phyloP scores from a whole-genome alignment of 2,888 invertebrate species.

The Thysanoteuthis rhombus region DNA sequence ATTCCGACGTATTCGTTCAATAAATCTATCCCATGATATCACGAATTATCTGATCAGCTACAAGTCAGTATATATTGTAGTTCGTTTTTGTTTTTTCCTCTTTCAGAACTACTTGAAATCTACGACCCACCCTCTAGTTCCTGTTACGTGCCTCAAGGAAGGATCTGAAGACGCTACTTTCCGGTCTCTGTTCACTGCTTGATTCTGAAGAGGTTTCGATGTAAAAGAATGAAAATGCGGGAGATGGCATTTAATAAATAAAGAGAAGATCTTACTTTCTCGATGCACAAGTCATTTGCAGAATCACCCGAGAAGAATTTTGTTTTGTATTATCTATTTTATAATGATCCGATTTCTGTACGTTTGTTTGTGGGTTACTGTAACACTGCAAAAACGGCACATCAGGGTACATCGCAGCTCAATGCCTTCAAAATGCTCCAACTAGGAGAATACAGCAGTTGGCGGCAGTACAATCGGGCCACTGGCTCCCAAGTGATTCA shows the following conservation, averaged over 20 bases:
- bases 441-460: no score
- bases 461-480: no score
- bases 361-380: no score
- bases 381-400: no score
- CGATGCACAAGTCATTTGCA: background rate
- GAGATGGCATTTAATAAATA: background rate
- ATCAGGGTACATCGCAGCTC: no score
- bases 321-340: background rate
- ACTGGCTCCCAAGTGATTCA: no score
- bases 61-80: background rate
- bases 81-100: background rate
- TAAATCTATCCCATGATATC: no score
- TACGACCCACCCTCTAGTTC: background rate
- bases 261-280: background rate
- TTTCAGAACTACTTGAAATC: conserved; percentile 1
- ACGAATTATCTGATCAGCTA: no score
- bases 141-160: background rate
- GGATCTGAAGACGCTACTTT: background rate
- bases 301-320: background rate
- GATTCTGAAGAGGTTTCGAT: background rate
- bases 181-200: background rate
- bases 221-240: background rate
- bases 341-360: background rate
- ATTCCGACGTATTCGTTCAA: no score
- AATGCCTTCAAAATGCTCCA: no score